phyloP scores from a whole-genome alignment of 2,797 vertebrate genomes.

The Lepus oiostolus region DNA sequence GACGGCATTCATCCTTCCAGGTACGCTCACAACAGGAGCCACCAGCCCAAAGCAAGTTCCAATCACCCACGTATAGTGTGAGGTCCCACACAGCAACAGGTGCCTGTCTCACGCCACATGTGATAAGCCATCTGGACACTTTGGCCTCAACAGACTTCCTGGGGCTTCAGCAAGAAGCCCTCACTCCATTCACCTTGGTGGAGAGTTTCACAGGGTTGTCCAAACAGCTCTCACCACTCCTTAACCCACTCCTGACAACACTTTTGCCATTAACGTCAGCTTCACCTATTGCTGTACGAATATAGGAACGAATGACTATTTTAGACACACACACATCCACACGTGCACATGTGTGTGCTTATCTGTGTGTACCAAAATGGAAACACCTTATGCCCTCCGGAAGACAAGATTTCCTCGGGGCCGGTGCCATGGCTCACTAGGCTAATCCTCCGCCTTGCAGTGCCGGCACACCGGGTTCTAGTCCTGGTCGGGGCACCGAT shows the following conservation, averaged over 20 bases:
- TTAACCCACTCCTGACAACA: neutral
- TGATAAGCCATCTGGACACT: neutral
- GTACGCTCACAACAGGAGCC: neutral
- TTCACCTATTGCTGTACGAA: too few relatives aligned
- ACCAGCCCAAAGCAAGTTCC: neutral
- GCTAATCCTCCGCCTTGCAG: too few relatives aligned
- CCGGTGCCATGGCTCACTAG: too few relatives aligned
- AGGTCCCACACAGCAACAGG: neutral
- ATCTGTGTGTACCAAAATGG: neutral
- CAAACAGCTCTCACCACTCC: neutral
- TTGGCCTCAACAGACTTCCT: neutral
- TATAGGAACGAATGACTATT: neutral
- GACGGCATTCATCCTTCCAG: neutral
- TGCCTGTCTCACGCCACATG: neutral
- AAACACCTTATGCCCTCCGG: neutral
- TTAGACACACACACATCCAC: neutral
- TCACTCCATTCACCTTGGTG: neutral
- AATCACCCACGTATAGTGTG: neutral
- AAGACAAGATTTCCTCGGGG: neutral
- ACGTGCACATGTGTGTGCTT: neutral
- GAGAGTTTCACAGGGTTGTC: neutral
- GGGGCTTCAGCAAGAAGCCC: neutral
- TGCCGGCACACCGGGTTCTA: too few relatives aligned
- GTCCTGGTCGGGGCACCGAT: too few relatives aligned
- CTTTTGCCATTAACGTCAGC: neutral